These are phyloP conservation scores for Aspidiotus destructor DNA, from an alignment of 2,888 invertebrate species.

Conservation along the genomic window DNA sequence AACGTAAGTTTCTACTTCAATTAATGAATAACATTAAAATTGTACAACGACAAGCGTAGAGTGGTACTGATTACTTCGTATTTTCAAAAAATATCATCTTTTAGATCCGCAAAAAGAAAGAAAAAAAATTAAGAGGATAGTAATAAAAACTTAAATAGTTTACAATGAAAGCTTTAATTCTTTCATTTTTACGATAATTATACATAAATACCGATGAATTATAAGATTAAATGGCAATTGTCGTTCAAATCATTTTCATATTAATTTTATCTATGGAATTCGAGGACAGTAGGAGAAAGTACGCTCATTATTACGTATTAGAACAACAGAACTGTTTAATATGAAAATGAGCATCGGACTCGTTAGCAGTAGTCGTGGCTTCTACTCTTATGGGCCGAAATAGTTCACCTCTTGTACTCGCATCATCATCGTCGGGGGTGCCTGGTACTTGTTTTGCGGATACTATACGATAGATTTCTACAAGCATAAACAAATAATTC, in stretches of 20 bases:
- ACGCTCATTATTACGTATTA: conserved; percentile 27
- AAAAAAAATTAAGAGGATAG: conserved; percentile 24
- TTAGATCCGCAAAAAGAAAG: conserved; percentile 15
- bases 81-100: conserved; percentile 24
- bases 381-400: conserved; percentile 36
- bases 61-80: conserved; percentile 27
- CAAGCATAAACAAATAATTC: conserved; percentile 8
- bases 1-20: conserved; percentile 18
- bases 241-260: not conserved
- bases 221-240: not conserved
- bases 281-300: conserved; percentile 8
- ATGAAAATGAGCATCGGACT: conserved; percentile 36
- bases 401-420: conserved; percentile 35
- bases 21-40: conserved; percentile 15
- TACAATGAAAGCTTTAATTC: conserved; percentile 18
- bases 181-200: not conserved
- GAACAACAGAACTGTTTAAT: conserved; percentile 36
- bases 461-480: conserved; percentile 36
- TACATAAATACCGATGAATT: too few relatives aligned
- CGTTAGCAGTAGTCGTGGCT: conserved; percentile 35
- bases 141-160: conserved; percentile 20
- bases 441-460: conserved; percentile 36
- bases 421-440: conserved; percentile 33
- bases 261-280: conserved; percentile 19
- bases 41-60: conserved; percentile 23